Evolutionary conservation across 2,888 invertebrate genomes (phyloP).

Genomic region (Idaea dimidiata): DNA sequence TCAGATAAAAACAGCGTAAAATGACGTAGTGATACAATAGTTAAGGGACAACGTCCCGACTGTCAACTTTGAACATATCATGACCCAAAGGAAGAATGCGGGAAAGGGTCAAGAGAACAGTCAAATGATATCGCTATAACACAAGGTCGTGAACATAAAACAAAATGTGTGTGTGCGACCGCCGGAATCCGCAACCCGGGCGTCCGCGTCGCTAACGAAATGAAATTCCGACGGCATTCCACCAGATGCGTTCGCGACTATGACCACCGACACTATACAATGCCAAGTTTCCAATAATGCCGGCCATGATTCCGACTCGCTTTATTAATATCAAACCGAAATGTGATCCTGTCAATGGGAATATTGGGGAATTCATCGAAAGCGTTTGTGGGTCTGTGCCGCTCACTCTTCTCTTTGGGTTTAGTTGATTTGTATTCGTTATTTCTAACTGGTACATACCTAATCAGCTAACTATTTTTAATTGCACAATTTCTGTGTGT

Average conservation of each 20-base stretch:
- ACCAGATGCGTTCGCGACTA: conserved; percentile 44
- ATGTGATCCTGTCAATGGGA: background rate
- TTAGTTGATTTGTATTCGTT: background rate
- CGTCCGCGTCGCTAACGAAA: conserved; percentile 60
- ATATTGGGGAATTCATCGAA: conserved; percentile 7
- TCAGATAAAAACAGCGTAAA: background rate
- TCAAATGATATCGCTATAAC: conserved; percentile 8
- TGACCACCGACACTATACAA: conserved; percentile 35
- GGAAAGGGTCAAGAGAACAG: conserved; percentile 17
- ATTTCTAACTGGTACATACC: background rate
- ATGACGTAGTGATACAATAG: background rate
- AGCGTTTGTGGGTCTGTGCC: background rate
- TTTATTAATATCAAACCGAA: conserved; percentile 6
- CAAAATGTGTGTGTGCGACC: conserved; percentile 38
- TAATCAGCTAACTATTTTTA: background rate
- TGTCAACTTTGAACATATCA: conserved; percentile 2
- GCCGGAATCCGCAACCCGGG: conserved; percentile 58
- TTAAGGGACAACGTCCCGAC: background rate
- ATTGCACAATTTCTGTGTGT: no score
- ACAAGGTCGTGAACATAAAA: conserved; percentile 21
- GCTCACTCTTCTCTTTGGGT: background rate
- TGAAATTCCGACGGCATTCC: conserved; percentile 73
- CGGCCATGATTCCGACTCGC: conserved; percentile 24
- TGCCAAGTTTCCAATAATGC: conserved; percentile 46
- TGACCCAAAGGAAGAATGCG: conserved; percentile 15